A percentile compares a stretch with the other conserved stretches of the same genome.
Evolutionary conservation across 2,888 invertebrate genomes (phyloP).

Genomic region (Acanthococcus lagerstroemiae): DNA sequence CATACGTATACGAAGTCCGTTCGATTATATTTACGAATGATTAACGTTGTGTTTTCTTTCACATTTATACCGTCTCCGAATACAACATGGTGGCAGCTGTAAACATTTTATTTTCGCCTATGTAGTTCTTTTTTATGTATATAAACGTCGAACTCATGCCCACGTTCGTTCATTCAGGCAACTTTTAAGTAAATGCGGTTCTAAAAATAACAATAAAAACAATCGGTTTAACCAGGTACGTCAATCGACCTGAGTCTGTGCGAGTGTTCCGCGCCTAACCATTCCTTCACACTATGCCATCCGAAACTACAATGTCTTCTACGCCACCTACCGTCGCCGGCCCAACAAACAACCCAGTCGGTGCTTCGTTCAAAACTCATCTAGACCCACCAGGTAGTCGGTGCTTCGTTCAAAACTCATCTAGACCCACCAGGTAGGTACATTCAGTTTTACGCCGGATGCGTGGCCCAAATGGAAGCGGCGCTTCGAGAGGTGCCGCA

Average conservation of each 20-base stretch:
- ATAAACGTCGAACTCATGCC: too few species aligned
- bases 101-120: background rate
- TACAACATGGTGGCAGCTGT: background rate
- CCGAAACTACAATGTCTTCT: too few species aligned
- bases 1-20: too few species aligned
- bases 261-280: background rate
- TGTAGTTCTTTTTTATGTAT: too few species aligned
- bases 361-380: background rate
- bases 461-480: background rate
- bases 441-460: background rate
- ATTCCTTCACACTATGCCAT: too few species aligned
- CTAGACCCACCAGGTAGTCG: background rate
- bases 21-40: too few species aligned
- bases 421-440: background rate
- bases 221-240: background rate
- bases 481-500: background rate
- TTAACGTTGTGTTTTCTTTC: too few species aligned
- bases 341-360: too few species aligned
- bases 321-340: too few species aligned
- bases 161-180: background rate
- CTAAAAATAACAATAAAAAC: too few species aligned
- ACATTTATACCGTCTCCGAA: too few species aligned
- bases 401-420: background rate
- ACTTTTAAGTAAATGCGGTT: too few species aligned
- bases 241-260: background rate